A percentile compares a stretch with the other conserved stretches of the same genome.
phyloP scores from a whole-genome alignment of 1,140 invertebrate species.

The Drosophila baimaii region DNA sequence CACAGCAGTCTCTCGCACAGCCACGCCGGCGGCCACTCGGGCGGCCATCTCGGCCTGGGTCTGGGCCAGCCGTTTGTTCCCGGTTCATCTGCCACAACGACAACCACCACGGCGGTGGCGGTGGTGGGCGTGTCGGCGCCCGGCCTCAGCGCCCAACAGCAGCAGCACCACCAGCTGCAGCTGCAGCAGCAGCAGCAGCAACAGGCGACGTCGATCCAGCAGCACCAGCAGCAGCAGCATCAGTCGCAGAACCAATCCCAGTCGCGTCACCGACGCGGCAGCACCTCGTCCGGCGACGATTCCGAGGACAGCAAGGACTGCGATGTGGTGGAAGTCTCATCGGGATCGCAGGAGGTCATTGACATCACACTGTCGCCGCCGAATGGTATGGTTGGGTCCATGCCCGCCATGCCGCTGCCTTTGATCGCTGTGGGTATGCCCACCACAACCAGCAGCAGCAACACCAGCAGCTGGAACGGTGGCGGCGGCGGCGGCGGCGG shows the following conservation, averaged over 20 bases:
- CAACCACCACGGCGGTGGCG: conserved; percentile 46
- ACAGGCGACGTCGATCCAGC: conserved; percentile 8
- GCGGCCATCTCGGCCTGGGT: conserved; percentile 45
- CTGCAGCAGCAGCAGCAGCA: conserved; percentile 54
- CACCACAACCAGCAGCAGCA: conserved; percentile 17
- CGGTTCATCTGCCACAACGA: conserved; percentile 32
- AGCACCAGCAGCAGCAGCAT: conserved; percentile 42
- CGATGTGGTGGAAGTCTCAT: conserved; percentile 56
- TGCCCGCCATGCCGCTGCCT: conserved; percentile 42
- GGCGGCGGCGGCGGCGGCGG: too few species aligned
- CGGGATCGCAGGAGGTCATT: conserved; percentile 49
- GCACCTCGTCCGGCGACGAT: conserved; percentile 81
- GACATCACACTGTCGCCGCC: conserved; percentile 67
- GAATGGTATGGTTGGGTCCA: conserved; percentile 52
- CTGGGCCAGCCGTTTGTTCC: conserved; percentile 59
- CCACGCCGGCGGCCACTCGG: conserved; percentile 31
- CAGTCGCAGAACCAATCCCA: conserved; percentile 33
- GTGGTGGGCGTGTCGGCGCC: conserved; percentile 12
- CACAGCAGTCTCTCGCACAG: conserved; percentile 24
- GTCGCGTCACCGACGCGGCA: conserved; percentile 73
- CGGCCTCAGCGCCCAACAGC: conserved; percentile 22
- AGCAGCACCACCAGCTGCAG: conserved; percentile 42
- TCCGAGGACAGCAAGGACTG: conserved; percentile 84
- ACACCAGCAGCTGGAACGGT: conserved; percentile 31
- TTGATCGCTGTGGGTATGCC: conserved; percentile 27